Evolutionary conservation across 2,797 vertebrate species (phyloP).

Genomic region (Girardinus metallicus): DNA sequence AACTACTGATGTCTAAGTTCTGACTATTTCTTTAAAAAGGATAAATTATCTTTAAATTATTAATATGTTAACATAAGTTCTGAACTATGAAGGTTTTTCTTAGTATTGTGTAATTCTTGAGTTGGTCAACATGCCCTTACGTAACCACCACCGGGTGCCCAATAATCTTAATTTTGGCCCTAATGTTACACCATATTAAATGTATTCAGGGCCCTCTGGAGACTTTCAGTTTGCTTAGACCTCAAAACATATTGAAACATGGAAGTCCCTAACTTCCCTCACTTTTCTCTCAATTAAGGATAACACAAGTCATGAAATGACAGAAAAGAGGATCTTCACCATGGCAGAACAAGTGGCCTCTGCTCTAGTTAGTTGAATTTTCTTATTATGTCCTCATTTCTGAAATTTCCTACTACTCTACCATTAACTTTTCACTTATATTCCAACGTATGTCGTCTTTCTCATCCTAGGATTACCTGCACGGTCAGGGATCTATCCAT

Average conservation of each 20-base stretch:
- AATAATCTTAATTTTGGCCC: not conserved
- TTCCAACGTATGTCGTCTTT: not conserved
- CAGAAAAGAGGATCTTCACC: slow-evolving; percentile 88
- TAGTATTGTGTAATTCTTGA: not conserved
- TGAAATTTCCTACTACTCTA: not conserved
- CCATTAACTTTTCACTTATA: not conserved
- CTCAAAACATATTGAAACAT: not conserved
- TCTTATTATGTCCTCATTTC: not conserved
- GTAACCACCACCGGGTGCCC: not conserved
- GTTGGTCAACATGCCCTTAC: not conserved
- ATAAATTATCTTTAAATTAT: not conserved
- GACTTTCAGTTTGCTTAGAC: not conserved
- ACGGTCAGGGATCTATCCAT: slow-evolving; percentile 83
- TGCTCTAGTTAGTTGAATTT: slow-evolving; percentile 86
- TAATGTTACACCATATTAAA: not conserved
- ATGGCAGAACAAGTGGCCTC: slow-evolving; percentile 87
- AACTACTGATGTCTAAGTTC: not conserved
- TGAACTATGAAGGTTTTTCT: not conserved
- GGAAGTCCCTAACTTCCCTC: fast-evolving
- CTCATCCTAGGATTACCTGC: slow-evolving; percentile 85
- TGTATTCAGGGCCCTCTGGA: not conserved
- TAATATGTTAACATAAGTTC: not conserved
- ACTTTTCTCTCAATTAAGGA: slow-evolving; percentile 73
- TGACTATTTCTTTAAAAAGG: not conserved
- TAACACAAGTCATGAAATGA: slow-evolving; percentile 79